phyloP scores from a whole-genome alignment of 2,113 vertebrate species.

The Orycteropus afer region DNA sequence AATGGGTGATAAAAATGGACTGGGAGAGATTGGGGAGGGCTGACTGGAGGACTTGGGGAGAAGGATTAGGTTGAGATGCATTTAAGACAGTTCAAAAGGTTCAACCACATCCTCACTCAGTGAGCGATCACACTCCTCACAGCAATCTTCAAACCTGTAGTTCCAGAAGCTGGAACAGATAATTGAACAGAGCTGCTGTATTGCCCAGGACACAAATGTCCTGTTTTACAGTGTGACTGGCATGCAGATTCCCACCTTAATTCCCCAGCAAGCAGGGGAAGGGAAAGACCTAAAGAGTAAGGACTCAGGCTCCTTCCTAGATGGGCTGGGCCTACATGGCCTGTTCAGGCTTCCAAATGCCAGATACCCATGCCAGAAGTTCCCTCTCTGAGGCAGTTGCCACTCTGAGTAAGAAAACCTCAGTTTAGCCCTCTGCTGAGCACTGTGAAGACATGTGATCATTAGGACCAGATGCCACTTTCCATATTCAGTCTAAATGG shows the following conservation, averaged over 20 bases:
- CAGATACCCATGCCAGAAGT: neutral
- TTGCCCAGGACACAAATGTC: neutral
- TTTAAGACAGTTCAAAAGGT: neutral
- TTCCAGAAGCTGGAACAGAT: neutral
- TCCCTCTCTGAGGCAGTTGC: neutral
- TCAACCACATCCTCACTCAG: neutral
- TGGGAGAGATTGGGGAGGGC: neutral
- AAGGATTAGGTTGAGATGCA: neutral
- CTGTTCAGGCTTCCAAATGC: neutral
- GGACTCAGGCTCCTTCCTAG: neutral
- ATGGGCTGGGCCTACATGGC: neutral
- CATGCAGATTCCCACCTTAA: neutral
- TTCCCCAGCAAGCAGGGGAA: neutral
- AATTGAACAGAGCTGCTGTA: neutral
- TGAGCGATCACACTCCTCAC: fast-evolving
- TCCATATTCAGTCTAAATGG: neutral
- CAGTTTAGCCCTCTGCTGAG: neutral
- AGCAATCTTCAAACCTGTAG: neutral
- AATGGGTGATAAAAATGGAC: neutral
- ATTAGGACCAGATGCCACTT: neutral
- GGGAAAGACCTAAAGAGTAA: neutral
- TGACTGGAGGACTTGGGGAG: too few species aligned
- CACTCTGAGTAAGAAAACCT: neutral
- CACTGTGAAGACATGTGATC: neutral
- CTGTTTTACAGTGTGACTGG: neutral